Evolutionary conservation across 2,888 invertebrate genomes (phyloP).

Genomic region (Dascillus cervinus): DNA sequence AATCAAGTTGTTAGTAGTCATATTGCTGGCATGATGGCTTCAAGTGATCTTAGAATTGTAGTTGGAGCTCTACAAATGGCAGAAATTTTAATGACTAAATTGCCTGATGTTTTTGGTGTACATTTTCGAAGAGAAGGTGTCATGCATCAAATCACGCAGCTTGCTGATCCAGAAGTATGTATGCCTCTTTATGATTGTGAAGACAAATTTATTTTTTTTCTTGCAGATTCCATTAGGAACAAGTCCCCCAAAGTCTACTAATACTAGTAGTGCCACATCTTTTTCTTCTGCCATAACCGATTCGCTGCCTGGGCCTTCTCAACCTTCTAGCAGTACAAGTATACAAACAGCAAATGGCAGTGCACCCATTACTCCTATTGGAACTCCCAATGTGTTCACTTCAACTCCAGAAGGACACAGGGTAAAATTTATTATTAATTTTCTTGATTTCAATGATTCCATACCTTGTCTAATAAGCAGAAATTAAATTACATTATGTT

Average conservation of each 20-base stretch:
- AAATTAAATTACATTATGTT: no score
- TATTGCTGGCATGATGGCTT: constrained; percentile 97
- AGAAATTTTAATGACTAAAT: constrained; percentile 91
- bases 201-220: constrained; percentile 1
- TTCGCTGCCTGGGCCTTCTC: constrained; percentile 37
- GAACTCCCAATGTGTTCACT: constrained; percentile 37
- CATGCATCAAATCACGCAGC: constrained; percentile 74
- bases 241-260: constrained; percentile 49
- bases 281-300: constrained; percentile 44
- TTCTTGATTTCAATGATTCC: no score
- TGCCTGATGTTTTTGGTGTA: constrained; percentile 90
- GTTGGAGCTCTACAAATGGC: constrained; percentile 97
- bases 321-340: constrained; percentile 35
- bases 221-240: constrained; percentile 45
- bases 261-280: constrained; percentile 45
- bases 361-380: constrained; percentile 27
- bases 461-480: no score
- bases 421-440: no score
- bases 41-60: constrained; percentile 91
- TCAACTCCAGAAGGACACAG: constrained; percentile 41
- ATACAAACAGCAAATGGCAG: constrained; percentile 35
- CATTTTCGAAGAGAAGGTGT: constrained; percentile 97
- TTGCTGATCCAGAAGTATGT: constrained; percentile 59
- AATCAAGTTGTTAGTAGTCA: constrained; percentile 86
- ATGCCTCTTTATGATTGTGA: neutral